Conservation (phyloP, 1,140 invertebrate species). For the Gerris buenoi region DNA sequence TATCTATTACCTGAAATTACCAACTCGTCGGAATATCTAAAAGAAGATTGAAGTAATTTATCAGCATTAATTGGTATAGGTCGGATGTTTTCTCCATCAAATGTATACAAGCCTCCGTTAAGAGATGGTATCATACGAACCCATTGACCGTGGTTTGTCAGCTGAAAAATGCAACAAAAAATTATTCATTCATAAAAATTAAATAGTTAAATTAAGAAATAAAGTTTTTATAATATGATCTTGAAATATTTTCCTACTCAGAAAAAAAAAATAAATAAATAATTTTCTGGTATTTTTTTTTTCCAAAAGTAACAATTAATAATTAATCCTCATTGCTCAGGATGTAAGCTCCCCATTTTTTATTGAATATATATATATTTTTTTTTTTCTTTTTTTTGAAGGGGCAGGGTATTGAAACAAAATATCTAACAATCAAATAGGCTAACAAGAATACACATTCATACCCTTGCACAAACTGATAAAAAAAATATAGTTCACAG, state of each 20-base stretch:
- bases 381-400: too few relatives aligned
- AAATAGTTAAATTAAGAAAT: too few relatives aligned
- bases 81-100: conserved; percentile 76
- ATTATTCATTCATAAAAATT: too few relatives aligned
- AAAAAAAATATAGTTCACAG: too few relatives aligned
- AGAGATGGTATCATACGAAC: conserved; percentile 80
- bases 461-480: too few relatives aligned
- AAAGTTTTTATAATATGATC: not conserved
- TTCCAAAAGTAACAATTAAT: not conserved
- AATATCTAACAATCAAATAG: too few relatives aligned
- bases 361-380: not conserved
- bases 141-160: conserved; percentile 70
- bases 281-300: not conserved
- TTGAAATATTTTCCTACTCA: not conserved
- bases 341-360: not conserved
- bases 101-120: conserved; percentile 75
- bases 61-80: conserved; percentile 72
- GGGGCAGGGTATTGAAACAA: too few relatives aligned
- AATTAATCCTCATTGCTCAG: not conserved
- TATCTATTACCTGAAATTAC: conserved; percentile 68
- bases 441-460: too few relatives aligned
- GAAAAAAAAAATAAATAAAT: not conserved
- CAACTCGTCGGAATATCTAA: conserved; percentile 67
- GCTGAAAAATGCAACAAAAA: too few relatives aligned
- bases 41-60: conserved; percentile 64